phyloP scores from a whole-genome alignment of 2,113 vertebrate genomes.

The Colinus virginianus region DNA sequence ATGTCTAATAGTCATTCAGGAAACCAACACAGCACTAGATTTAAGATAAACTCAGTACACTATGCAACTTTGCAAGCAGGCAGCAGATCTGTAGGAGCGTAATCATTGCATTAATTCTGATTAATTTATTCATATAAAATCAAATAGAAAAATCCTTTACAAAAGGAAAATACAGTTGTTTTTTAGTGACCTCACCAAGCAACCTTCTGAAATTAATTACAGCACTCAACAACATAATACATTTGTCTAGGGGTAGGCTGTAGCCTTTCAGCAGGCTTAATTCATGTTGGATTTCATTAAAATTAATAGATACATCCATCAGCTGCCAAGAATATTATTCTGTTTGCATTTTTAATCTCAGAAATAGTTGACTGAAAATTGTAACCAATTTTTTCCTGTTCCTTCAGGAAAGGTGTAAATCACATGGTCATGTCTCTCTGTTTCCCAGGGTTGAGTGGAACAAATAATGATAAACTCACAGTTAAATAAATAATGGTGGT shows the following conservation, averaged over 20 bases:
- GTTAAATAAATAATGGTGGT: neutral
- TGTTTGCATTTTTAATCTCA: neutral
- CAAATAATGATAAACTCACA: neutral
- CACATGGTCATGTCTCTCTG: neutral
- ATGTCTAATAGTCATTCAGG: neutral
- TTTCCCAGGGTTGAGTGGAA: neutral
- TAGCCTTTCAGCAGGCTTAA: slow-evolving; percentile 33
- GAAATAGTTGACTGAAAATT: neutral
- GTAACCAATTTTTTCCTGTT: neutral
- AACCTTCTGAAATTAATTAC: slow-evolving; percentile 49
- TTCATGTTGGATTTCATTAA: slow-evolving; percentile 3
- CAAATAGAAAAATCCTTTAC: neutral
- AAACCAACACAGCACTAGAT: neutral
- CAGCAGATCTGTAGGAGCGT: neutral
- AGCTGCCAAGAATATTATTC: neutral
- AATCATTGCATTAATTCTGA: neutral
- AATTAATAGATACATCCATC: neutral
- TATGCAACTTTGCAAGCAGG: neutral
- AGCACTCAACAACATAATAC: slow-evolving; percentile 16
- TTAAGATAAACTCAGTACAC: neutral
- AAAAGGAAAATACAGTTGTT: slow-evolving; percentile 12
- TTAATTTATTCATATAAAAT: slow-evolving; percentile 42
- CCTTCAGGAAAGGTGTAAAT: neutral
- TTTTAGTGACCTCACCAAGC: slow-evolving; percentile 36
- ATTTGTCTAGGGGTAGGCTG: slow-evolving; percentile 11